Evolutionary conservation across 2,888 invertebrate genomes (phyloP).

Genomic region (Tromatobia lineatoria): DNA sequence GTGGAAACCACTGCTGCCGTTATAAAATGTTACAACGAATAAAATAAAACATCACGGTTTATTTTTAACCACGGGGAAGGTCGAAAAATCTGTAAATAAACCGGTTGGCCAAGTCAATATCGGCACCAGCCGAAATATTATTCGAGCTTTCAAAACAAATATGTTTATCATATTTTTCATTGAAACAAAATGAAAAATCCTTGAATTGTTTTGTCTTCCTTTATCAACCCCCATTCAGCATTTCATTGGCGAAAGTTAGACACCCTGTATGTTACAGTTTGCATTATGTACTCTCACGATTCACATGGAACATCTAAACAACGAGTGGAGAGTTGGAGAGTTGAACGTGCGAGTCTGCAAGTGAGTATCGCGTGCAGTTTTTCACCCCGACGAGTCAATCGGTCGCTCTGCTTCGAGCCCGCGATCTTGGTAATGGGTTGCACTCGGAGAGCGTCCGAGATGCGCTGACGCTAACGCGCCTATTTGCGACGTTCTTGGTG

Average conservation of each 20-base stretch:
- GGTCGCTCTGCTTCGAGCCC: conserved; percentile 43
- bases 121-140: no score
- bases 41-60: no score
- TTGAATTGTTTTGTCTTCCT: not conserved
- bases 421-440: conserved; percentile 53
- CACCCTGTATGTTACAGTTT: conserved; percentile 41
- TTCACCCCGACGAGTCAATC: conserved; percentile 66
- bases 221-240: not conserved
- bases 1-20: no score
- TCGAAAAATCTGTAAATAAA: no score
- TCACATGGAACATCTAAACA: conserved; percentile 33
- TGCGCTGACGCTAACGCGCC: conserved; percentile 62
- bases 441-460: conserved; percentile 43
- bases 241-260: conserved; percentile 1
- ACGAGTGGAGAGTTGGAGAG: not conserved
- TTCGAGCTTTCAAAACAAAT: no score
- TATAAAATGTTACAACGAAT: no score
- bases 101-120: no score
- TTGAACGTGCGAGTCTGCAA: conserved; percentile 39
- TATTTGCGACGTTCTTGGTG: conserved; percentile 63
- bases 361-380: conserved; percentile 52
- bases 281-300: conserved; percentile 39
- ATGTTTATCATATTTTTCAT: no score
- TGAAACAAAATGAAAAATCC: no score
- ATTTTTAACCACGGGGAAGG: no score